Evolutionary conservation across 2,113 vertebrate genomes (phyloP).

Genomic region (Neoarius graeffei): DNA sequence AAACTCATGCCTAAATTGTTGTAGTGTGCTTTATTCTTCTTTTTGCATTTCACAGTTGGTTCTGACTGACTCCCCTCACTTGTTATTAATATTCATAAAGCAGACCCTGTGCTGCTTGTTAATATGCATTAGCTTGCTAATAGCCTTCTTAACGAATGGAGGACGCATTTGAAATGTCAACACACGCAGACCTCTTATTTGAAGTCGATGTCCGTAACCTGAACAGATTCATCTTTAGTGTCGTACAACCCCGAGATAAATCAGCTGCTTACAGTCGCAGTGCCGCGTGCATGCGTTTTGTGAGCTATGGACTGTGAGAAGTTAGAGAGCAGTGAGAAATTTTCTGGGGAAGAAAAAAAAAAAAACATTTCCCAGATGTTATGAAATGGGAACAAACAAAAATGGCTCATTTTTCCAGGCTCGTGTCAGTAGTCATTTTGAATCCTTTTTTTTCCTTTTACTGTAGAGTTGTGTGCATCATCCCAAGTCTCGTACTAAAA

Average conservation of each 20-base stretch:
- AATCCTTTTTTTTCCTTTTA: neutral
- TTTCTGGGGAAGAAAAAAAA: neutral
- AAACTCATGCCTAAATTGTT: neutral
- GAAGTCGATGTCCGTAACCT: neutral
- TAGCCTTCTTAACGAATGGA: neutral
- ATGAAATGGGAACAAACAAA: neutral
- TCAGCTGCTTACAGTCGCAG: neutral
- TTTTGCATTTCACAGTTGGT: neutral
- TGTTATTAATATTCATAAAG: slow-evolving; percentile 20
- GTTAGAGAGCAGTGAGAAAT: neutral
- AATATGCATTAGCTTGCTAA: slow-evolving; percentile 11
- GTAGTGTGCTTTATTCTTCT: neutral
- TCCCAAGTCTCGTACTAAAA: neutral
- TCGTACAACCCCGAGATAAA: neutral
- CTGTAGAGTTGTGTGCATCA: neutral
- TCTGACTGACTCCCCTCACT: neutral
- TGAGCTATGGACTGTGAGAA: neutral
- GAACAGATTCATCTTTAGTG: neutral
- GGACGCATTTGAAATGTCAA: neutral
- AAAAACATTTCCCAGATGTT: neutral
- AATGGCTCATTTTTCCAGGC: neutral
- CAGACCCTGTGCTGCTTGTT: neutral
- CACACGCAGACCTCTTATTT: neutral
- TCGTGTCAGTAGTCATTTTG: neutral
- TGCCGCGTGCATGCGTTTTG: neutral